Percentiles rank a stretch among this genome's conserved stretches.
Conservation (phyloP, 2,888 invertebrate species). For the Chelonus formosanus region DNA sequence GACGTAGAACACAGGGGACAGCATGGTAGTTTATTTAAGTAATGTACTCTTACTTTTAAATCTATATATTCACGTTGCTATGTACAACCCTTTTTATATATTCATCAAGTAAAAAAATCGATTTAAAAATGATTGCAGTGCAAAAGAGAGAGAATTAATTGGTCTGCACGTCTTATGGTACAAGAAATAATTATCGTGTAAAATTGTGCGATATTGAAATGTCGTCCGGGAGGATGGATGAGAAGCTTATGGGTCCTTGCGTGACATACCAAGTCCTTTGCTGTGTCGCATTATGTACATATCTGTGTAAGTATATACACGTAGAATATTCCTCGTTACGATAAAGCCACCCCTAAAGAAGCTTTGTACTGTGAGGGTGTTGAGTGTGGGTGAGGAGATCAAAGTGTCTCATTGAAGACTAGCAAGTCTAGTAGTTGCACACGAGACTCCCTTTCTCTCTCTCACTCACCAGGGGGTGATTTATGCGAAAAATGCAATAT, state of each 20-base stretch:
- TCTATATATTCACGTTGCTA: too few relatives aligned
- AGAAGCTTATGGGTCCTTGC: conserved; percentile 15
- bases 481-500: conserved; percentile 62
- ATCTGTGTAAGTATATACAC: too few relatives aligned
- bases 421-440: conserved; percentile 8
- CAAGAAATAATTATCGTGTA: too few relatives aligned
- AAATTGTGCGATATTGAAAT: too few relatives aligned
- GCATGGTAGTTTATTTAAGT: conserved; percentile 3
- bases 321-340: conserved; percentile 3
- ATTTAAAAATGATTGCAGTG: too few relatives aligned
- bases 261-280: neutral
- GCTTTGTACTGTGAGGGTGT: conserved; percentile 27
- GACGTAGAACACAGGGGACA: conserved; percentile 44
- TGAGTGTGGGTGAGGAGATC: conserved; percentile 19
- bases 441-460: neutral
- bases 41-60: too few relatives aligned
- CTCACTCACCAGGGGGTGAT: conserved; percentile 41
- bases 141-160: too few relatives aligned
- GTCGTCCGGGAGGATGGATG: neutral
- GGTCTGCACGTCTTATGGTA: too few relatives aligned
- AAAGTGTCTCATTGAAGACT: conserved; percentile 26
- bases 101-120: too few relatives aligned
- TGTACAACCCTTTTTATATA: too few relatives aligned
- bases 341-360: conserved; percentile 32
- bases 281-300: too few relatives aligned